Conservation (phyloP, 2,888 invertebrate genomes). For the Epistrophe grossulariae region DNA sequence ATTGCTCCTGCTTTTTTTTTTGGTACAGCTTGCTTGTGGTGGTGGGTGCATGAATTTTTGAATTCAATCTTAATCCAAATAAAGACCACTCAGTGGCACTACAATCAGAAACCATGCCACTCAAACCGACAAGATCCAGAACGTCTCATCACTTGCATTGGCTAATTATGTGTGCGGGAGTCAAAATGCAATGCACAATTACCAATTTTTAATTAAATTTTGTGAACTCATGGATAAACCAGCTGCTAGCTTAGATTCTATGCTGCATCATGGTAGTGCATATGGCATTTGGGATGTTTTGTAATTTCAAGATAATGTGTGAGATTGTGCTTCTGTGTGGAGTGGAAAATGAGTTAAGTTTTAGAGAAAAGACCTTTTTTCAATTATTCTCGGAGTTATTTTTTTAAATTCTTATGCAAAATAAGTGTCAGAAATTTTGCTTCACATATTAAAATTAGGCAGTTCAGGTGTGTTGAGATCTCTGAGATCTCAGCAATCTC, state of each 20-base stretch:
- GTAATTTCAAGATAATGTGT: not conserved
- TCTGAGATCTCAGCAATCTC: no score
- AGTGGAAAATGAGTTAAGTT: not conserved
- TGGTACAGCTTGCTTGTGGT: not conserved
- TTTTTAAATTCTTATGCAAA: not conserved
- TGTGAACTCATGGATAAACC: constrained; percentile 57
- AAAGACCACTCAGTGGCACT: constrained; percentile 58
- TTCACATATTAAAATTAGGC: no score
- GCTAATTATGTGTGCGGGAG: constrained; percentile 66
- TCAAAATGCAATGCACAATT: constrained; percentile 70
- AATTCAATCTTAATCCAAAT: constrained; percentile 10
- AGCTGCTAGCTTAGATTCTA: constrained; percentile 16
- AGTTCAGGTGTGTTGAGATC: no score
- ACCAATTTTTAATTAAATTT: constrained; percentile 72
- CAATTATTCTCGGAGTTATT: not conserved
- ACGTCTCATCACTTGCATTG: constrained; percentile 29
- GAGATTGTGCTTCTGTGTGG: no score
- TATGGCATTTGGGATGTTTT: not conserved
- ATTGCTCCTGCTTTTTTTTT: constrained; percentile 53
- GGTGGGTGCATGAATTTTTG: constrained; percentile 21
- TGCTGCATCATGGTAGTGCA: not conserved
- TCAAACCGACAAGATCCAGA: constrained; percentile 48
- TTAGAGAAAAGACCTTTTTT: not conserved
- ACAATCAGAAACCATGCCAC: constrained; percentile 29
- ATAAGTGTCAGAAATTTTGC: no score